These are phyloP conservation scores for Amorpha juglandis DNA, from an alignment of 2,888 invertebrate genomes.

Conservation along the genomic window DNA sequence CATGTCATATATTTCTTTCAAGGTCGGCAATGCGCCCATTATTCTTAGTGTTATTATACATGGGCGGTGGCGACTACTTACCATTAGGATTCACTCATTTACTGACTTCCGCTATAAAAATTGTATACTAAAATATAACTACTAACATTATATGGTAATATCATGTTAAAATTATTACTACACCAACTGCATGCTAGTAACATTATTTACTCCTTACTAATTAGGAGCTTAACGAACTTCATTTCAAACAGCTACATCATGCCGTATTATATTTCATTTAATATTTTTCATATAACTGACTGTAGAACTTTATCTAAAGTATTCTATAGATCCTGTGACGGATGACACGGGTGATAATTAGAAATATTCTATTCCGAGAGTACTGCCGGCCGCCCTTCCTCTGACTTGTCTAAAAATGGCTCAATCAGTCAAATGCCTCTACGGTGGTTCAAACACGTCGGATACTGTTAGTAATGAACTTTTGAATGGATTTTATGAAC, in stretches of 20 bases:
- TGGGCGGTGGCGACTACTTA: no score
- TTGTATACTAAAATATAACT: no score
- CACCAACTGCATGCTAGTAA: neutral
- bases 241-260: slow-evolving; percentile 28
- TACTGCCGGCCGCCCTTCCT: slow-evolving; percentile 55
- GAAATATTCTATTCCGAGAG: slow-evolving; percentile 73
- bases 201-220: neutral
- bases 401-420: slow-evolving; percentile 74
- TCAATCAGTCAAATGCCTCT: slow-evolving; percentile 75
- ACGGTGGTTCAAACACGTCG: slow-evolving; percentile 39
- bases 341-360: slow-evolving; percentile 70
- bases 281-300: slow-evolving; percentile 55
- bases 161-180: neutral
- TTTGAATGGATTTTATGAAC: slow-evolving; percentile 37
- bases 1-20: no score
- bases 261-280: slow-evolving; percentile 31
- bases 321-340: slow-evolving; percentile 38
- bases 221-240: neutral
- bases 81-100: no score
- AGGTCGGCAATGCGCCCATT: no score
- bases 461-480: slow-evolving; percentile 53
- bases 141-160: no score
- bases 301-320: slow-evolving; percentile 61
- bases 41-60: no score
- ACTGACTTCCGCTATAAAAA: no score